Evolutionary conservation across 2,888 invertebrate genomes (phyloP), one percentile per base, ranked within the genome.

Genomic region (Malachius bipustulatus): DNA sequence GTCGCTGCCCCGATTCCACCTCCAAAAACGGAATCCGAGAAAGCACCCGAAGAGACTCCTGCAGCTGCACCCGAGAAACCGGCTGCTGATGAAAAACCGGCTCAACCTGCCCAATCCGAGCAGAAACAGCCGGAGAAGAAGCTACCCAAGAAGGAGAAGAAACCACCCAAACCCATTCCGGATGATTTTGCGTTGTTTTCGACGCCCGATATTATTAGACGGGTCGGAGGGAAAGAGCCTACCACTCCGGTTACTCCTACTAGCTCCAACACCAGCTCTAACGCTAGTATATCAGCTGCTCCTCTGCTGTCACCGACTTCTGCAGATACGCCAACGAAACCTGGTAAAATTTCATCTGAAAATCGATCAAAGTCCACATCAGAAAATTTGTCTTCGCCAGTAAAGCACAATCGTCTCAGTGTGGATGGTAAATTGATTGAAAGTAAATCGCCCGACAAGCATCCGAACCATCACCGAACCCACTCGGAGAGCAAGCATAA

Each of bases 111-210:
- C 36, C 47, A 64, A 54, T 32, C 57, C 54, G 47, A 63, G 34
- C 36, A 28, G 19, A 48, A 44, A 45, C 42, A 33, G 15, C 35
- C 30, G 26, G 52, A 47, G 45, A 60, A 61, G 47, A 49, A 50
- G 31, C 41, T 46, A 11, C 51, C 48, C 9, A 62, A 62, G 41
- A 61, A 62, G 47, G 59, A 63, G 30, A 71, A 70, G 55, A 61
- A 64, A 46, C 49, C 60, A 16, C 50, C 63, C 1, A 73, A 73
- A 60, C 62, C 62, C 60, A 45, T 61, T 64, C 48, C 61, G 19
- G 73, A 75, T 51, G 75, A 75, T 68, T 71, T 82, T 38, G 77
- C 80, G 24, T 59, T 83, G 38, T 82, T 83, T 57, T 82, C 82
- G 4, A 75, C 81, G 27, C 82, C 83, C 12, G 83, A 83, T 65